Evolutionary conservation across 2,113 vertebrate genomes (phyloP), one percentile per base, ranked within the genome.

Genomic region (Plecturocebus donacophilus): DNA sequence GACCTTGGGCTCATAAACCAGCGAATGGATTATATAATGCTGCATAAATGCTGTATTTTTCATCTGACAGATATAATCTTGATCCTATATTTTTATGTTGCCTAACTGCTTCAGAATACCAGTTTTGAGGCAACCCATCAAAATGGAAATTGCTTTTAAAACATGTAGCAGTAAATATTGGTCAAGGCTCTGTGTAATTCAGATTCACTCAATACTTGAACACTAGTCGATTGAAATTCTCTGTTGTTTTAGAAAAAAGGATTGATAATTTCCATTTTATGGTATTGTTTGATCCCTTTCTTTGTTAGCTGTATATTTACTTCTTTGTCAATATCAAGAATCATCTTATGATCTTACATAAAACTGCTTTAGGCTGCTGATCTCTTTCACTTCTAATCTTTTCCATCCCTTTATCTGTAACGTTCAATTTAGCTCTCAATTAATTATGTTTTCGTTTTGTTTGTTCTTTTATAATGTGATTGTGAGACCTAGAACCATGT

Each of bases 131-230:
- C 97, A 98, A 97, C 80, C 2, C 97, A 98, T 99, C 98, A 99
- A 98, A 99, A 99, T 98, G 98, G 98, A 99, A 99, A 98, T 98
- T 98, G 98, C 98, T 97, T 98, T 93, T 98, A 97, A 97, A 98
- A 98, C 98, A 97, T 95, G 97, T 97, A 97, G 98, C 98, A 98
- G 98, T 98, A 99, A 98, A 98, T 98, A 99, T 98, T 97, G 97
- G 97, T 97, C 97, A 97, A 92, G 92, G 97, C 71, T 97, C 83
- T 97, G 47, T 96, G 94, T 97, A 96, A 97, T 96, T 97, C 96
- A 97, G 13, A 86, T 84, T 87, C 95, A 95, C 97, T 97, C 96
- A 79, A 12, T 97, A 86, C 64, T 97, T 97, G 95, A 91, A 94
- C 52, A 90, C 52, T 87, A 94, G 77, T 95, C 11, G 0, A 95